A percentile compares a stretch with the other conserved stretches of the same genome.
Conservation (phyloP, 2,797 vertebrate species). For the Discoglossus pictus region DNA sequence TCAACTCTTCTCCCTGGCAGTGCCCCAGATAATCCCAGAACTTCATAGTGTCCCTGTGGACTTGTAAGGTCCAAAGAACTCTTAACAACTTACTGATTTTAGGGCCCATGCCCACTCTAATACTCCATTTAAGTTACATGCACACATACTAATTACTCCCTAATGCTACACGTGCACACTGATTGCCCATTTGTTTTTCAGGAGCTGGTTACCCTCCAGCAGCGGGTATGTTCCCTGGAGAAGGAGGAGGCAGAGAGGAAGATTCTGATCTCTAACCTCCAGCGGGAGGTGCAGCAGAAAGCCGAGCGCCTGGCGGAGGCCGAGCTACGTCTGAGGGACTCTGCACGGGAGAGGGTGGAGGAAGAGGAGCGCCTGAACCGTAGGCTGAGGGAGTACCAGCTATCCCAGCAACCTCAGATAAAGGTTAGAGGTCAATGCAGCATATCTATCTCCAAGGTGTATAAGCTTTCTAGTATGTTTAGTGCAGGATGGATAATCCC, state of each 20-base stretch:
- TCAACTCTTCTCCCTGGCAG: no score
- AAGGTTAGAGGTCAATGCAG: conserved; percentile 71
- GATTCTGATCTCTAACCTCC: conserved; percentile 73
- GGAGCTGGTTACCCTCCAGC: conserved; percentile 67
- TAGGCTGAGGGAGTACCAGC: conserved; percentile 78
- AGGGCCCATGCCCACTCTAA: no score
- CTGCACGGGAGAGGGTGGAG: conserved; percentile 70
- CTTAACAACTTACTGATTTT: no score
- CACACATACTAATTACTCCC: no score
- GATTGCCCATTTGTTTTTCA: conserved; percentile 18
- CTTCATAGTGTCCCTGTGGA: no score
- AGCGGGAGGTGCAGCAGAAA: conserved; percentile 84
- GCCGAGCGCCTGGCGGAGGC: conserved; percentile 72
- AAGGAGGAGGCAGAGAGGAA: conserved; percentile 74
- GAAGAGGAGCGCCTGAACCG: conserved; percentile 76
- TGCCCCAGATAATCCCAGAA: no score
- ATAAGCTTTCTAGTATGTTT: no score
- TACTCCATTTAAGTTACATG: no score
- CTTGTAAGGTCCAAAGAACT: no score
- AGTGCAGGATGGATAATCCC: no score
- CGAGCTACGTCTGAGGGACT: conserved; percentile 78
- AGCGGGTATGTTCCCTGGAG: conserved; percentile 75
- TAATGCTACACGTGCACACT: no score
- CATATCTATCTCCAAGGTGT: no score
- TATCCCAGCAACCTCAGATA: conserved; percentile 75